These are phyloP conservation scores for Ophion ellenae DNA, from an alignment of 2,888 invertebrate species.

Conservation along the genomic window DNA sequence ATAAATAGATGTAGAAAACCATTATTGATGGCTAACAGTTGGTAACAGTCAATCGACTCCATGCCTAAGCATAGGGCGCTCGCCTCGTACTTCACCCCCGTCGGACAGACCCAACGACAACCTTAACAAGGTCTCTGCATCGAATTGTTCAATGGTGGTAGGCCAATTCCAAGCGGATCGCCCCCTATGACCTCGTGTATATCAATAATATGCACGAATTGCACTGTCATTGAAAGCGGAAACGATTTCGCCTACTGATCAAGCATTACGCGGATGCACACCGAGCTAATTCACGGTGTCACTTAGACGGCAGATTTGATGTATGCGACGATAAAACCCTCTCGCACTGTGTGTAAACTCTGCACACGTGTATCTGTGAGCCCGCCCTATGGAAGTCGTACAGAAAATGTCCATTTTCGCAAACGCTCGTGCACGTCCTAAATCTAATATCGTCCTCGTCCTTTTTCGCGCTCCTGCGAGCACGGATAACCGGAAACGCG, in stretches of 20 bases:
- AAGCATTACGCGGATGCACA: slow-evolving; percentile 34
- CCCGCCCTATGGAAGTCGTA: not conserved
- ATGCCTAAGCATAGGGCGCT: no score
- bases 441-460: not conserved
- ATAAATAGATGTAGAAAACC: no score
- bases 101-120: no score
- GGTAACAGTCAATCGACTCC: no score
- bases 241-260: not conserved
- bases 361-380: slow-evolving; percentile 56
- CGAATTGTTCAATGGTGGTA: not conserved
- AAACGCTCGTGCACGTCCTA: not conserved
- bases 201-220: slow-evolving; percentile 2
- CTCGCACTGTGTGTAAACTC: slow-evolving; percentile 42
- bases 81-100: no score
- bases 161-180: not conserved
- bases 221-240: slow-evolving; percentile 10
- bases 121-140: no score
- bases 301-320: slow-evolving; percentile 17
- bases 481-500: not conserved
- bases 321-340: slow-evolving; percentile 32
- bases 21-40: no score
- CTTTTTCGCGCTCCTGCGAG: not conserved
- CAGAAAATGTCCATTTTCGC: not conserved
- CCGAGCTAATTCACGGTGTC: slow-evolving; percentile 30
- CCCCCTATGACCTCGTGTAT: not conserved